Percentiles rank a stretch among this genome's conserved stretches.
These are phyloP conservation scores for Ophion costatus DNA, from an alignment of 2,888 invertebrate genomes.

Conservation along the genomic window DNA sequence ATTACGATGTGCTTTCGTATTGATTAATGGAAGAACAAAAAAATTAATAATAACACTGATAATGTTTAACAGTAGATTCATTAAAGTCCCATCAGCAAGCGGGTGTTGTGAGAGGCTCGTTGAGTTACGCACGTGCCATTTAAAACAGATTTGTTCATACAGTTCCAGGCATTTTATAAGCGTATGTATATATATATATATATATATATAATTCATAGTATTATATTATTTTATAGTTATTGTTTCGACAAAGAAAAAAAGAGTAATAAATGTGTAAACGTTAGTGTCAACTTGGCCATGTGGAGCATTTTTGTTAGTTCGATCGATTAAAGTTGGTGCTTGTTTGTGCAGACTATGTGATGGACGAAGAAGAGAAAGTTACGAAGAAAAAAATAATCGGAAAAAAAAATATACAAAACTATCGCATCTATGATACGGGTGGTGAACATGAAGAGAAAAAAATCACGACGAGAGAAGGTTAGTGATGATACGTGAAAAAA, in stretches of 20 bases:
- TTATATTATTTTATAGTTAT: conserved; percentile 68
- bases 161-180: conserved; percentile 81
- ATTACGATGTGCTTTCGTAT: conserved; percentile 62
- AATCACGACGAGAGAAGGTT: conserved; percentile 75
- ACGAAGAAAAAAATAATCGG: conserved; percentile 23
- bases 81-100: conserved; percentile 81
- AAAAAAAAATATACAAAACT: conserved; percentile 77
- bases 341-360: conserved; percentile 77
- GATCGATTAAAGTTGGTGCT: conserved; percentile 72
- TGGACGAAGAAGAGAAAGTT: conserved; percentile 74
- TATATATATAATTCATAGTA: conserved; percentile 11
- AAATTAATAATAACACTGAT: conserved; percentile 17
- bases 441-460: conserved; percentile 70
- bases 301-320: conserved; percentile 82
- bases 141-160: conserved; percentile 76
- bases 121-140: conserved; percentile 79
- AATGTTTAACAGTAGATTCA: conserved; percentile 67
- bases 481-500: conserved; percentile 77
- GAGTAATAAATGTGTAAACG: conserved; percentile 71
- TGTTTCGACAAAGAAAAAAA: conserved; percentile 55
- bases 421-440: conserved; percentile 76
- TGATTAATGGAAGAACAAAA: conserved; percentile 51
- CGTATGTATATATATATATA: conserved; percentile 65
- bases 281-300: conserved; percentile 84
- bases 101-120: conserved; percentile 80